Percentiles rank a stretch among this genome's conserved stretches.
Evolutionary conservation across 2,113 vertebrate genomes (phyloP).

Genomic region (Ranitomeya variabilis): DNA sequence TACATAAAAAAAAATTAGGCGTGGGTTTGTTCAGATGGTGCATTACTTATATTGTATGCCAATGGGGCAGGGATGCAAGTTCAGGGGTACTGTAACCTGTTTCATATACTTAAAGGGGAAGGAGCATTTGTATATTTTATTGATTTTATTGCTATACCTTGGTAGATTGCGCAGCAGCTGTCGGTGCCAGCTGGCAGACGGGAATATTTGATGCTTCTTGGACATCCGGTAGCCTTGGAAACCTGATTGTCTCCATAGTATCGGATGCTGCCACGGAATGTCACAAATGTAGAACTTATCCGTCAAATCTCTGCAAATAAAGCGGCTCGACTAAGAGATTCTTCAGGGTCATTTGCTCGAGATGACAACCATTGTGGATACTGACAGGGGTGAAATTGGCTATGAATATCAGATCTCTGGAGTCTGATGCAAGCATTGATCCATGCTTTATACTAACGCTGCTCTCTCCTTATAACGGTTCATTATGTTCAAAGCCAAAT

Average conservation of each 20-base stretch:
- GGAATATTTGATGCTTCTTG: not conserved
- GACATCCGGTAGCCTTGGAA: not conserved
- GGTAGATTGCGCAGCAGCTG: not conserved
- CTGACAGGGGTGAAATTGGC: not conserved
- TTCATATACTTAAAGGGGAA: too few relatives aligned
- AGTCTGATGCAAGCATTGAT: not conserved
- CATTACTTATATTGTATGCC: too few relatives aligned
- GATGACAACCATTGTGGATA: not conserved
- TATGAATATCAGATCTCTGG: not conserved
- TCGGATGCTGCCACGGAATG: not conserved
- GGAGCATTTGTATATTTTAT: too few relatives aligned
- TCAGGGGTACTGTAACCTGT: too few relatives aligned
- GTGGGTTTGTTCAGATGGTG: too few relatives aligned
- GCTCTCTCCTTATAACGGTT: not conserved
- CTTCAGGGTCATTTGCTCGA: not conserved
- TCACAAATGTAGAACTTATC: slow-evolving; percentile 2
- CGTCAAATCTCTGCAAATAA: not conserved
- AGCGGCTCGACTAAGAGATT: not conserved
- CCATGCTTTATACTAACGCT: slow-evolving; percentile 4
- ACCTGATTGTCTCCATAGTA: not conserved
- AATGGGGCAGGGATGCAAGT: too few relatives aligned
- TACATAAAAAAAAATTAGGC: too few relatives aligned
- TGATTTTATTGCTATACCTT: not conserved
- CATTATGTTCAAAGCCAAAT: too few relatives aligned
- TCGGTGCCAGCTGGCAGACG: not conserved